Evolutionary conservation across 2,113 vertebrate species (phyloP).

Genomic region (Heliornis fulica): DNA sequence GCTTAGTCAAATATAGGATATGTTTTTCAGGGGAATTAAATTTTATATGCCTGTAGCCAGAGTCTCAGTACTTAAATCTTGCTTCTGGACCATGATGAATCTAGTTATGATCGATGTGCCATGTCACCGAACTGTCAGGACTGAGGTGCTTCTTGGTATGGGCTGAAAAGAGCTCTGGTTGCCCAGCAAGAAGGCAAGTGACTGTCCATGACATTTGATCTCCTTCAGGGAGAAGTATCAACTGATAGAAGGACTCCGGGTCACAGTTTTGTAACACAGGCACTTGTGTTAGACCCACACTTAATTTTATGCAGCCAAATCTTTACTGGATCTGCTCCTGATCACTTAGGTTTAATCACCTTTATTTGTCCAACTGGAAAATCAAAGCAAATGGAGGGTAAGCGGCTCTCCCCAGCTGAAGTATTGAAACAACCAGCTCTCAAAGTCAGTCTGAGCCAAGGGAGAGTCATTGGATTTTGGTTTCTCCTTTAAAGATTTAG

Average conservation of each 20-base stretch:
- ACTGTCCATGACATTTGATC: neutral
- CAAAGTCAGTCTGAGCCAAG: neutral
- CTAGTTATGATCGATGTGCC: neutral
- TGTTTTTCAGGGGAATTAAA: neutral
- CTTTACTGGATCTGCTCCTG: neutral
- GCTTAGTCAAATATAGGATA: fast-evolving
- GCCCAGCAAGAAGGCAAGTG: neutral
- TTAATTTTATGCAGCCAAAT: neutral
- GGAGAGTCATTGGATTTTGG: neutral
- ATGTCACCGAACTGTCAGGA: neutral
- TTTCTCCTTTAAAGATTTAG: neutral
- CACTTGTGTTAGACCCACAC: neutral
- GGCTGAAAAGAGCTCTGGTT: neutral
- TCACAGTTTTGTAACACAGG: neutral
- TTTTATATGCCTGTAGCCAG: neutral
- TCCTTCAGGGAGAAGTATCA: neutral
- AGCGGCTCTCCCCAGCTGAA: neutral
- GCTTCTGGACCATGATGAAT: neutral
- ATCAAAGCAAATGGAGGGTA: neutral
- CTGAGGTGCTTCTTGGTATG: neutral
- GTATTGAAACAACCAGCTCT: neutral
- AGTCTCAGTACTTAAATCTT: neutral
- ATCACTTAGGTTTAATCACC: neutral
- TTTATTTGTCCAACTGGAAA: neutral
- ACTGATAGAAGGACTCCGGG: neutral